Evolutionary conservation across 1,140 invertebrate genomes (phyloP).

Genomic region (Dreissena rostriformis): DNA sequence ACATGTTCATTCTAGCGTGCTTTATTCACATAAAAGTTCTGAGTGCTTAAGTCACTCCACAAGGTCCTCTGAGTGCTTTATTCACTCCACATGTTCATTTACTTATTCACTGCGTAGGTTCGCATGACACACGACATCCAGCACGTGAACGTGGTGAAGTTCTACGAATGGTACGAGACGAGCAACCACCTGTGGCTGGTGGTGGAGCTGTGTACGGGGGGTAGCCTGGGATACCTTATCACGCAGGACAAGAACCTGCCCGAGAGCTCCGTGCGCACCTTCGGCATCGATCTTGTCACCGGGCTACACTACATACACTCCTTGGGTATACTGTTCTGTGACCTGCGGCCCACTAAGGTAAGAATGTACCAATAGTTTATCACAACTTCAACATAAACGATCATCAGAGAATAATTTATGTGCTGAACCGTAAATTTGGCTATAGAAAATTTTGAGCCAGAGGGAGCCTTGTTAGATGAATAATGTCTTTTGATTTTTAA

Average conservation of each 20-base stretch:
- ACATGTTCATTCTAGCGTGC: no score
- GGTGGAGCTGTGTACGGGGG: slow-evolving; percentile 81
- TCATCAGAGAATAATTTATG: no score
- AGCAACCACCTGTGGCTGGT: slow-evolving; percentile 82
- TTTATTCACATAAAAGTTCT: no score
- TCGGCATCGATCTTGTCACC: slow-evolving; percentile 78
- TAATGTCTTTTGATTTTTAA: no score
- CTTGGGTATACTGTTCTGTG: slow-evolving; percentile 80
- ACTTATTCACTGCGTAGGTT: slow-evolving; percentile 66
- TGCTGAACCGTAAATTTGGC: no score
- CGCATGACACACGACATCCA: slow-evolving; percentile 81
- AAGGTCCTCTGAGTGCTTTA: no score
- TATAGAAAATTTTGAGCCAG: no score
- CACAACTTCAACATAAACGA: no score
- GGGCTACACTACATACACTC: slow-evolving; percentile 80
- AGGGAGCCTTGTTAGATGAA: no score
- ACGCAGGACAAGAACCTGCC: slow-evolving; percentile 78
- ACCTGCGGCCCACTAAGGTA: slow-evolving; percentile 80
- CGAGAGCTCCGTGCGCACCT: slow-evolving; percentile 78
- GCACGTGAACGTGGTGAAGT: slow-evolving; percentile 80
- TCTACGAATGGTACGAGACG: slow-evolving; percentile 82
- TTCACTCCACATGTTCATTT: no score
- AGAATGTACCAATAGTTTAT: not conserved
- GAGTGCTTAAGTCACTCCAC: no score
- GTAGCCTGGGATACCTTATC: slow-evolving; percentile 78